Evolutionary conservation across 2,113 vertebrate genomes (phyloP).

Genomic region (Clarias batrachus): DNA sequence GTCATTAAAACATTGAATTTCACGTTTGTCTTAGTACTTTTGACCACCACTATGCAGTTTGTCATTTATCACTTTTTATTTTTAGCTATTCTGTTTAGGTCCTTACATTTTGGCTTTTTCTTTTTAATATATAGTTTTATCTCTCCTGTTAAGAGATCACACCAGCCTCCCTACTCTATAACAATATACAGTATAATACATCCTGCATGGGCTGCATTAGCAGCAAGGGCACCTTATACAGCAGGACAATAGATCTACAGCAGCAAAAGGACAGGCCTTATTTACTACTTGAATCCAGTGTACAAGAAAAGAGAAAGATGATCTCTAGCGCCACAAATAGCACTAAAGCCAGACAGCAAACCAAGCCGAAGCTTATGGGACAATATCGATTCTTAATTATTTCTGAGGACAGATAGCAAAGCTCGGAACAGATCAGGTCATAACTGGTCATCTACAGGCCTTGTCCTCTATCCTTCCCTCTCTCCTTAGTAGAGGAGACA

Average conservation of each 20-base stretch:
- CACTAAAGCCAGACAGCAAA: slow-evolving; percentile 27
- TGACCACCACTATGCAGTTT: not conserved
- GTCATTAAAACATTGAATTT: no score
- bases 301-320: slow-evolving; percentile 10
- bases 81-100: not conserved
- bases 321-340: not conserved
- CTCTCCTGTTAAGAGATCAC: not conserved
- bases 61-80: no score
- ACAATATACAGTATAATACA: slow-evolving; percentile 1
- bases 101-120: not conserved
- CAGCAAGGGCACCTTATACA: slow-evolving; percentile 23
- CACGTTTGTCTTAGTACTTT: no score
- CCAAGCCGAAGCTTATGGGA: slow-evolving; percentile 18
- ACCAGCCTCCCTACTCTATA: not conserved
- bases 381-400: slow-evolving; percentile 33
- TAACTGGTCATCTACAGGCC: slow-evolving; percentile 31
- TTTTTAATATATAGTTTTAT: not conserved
- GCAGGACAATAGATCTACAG: slow-evolving; percentile 24
- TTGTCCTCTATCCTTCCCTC: slow-evolving; percentile 8
- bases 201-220: not conserved
- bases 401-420: slow-evolving; percentile 28
- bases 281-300: slow-evolving; percentile 14
- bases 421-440: slow-evolving; percentile 18
- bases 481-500: slow-evolving; percentile 1
- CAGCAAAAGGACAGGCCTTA: not conserved